Evolutionary conservation across 2,797 vertebrate genomes (phyloP), one percentile per base, ranked within the genome.

Genomic region (Amphiprion clarkii): DNA sequence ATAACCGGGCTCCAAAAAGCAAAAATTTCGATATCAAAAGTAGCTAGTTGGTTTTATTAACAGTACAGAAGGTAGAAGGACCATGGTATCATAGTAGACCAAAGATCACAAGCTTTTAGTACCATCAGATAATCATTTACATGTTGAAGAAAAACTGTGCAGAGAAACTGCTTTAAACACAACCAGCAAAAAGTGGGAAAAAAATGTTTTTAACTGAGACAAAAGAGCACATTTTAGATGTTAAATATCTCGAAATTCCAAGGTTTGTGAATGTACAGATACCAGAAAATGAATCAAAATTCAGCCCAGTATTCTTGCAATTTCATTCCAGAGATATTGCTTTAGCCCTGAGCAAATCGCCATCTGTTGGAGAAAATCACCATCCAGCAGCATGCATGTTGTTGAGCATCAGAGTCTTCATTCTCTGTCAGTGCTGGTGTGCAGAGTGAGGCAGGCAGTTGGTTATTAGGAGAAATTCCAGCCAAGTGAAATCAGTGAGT

Each of bases 311-410:
- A 76, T 79, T 88, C 83, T 54, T 71, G 48, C 61, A 49, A 17
- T 72, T 83, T 62, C 56, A 53, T 60, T 79, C 23, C 58, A 65
- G 48, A 75, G 52, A 85, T 74, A 78, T 79, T 58, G 71, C 72
- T 73, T 29, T 74, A 81, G 81, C 87, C 81, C 60, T 23, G 71
- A 87, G 84, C 88, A 79, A 88, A 76, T 53, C 70, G 70, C 83
- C 88, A 89, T 91, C 85, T 89, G 87, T 75, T 74, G 64, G 52
- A 77, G 67, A 81, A 79, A 84, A 74, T 60, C 67, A 68, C 36
- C 67, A 71, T 79, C 70, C 74, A 81, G 76, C 79, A 77, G 74
- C 71, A 44, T 62, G 67, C 69, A 33, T 72, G 79, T 71, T 86
- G 83, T 53, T 14, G 67, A 86, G 74, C 81, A 58, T 82, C 68